phyloP scores from a whole-genome alignment of 2,888 invertebrate species.

The Neria commutata region DNA sequence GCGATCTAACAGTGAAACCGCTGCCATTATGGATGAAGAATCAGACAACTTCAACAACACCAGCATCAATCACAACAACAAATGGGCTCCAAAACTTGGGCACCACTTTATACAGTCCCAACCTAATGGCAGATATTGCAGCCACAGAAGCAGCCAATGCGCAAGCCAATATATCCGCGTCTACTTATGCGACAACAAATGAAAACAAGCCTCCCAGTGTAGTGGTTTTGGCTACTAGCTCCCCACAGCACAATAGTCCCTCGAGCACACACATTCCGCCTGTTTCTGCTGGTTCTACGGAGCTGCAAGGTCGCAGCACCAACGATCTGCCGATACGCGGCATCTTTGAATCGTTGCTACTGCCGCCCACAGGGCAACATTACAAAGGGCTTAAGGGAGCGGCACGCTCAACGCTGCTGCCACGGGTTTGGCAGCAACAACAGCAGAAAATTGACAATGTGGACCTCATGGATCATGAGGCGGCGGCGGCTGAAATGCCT shows the following conservation, averaged over 20 bases:
- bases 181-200: too few relatives aligned
- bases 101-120: conserved; percentile 33
- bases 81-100: neutral
- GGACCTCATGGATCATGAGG: conserved; percentile 30
- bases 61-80: conserved; percentile 23
- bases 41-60: conserved; percentile 42
- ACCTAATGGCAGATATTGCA: conserved; percentile 42
- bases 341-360: too few relatives aligned
- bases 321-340: conserved; percentile 40
- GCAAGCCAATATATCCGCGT: too few relatives aligned
- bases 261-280: neutral
- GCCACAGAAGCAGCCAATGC: conserved; percentile 27
- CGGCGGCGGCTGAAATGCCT: too few relatives aligned
- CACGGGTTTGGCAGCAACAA: conserved; percentile 1
- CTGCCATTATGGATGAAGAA: conserved; percentile 28
- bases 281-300: neutral
- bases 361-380: too few relatives aligned
- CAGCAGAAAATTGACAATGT: neutral
- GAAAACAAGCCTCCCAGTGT: conserved; percentile 34
- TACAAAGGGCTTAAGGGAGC: conserved; percentile 5
- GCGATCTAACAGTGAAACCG: conserved; percentile 57
- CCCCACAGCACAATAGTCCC: neutral
- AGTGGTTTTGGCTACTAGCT: conserved; percentile 37
- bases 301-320: conserved; percentile 30
- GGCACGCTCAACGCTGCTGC: conserved; percentile 8